Percentiles rank a stretch among this genome's conserved stretches.
Evolutionary conservation across 2,888 invertebrate genomes (phyloP).

Genomic region (Icerya purchasi): DNA sequence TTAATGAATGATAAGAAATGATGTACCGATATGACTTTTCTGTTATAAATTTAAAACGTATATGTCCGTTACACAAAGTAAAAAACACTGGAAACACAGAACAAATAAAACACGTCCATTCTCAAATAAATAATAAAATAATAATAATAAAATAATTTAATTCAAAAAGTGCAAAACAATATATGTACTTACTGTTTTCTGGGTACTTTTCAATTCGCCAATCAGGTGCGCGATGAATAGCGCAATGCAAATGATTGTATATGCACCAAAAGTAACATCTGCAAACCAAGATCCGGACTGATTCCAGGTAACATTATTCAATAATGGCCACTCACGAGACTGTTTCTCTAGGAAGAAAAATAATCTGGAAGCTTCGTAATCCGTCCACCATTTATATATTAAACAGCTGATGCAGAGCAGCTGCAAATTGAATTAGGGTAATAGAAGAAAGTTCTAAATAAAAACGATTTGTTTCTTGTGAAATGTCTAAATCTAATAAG

Average conservation of each 20-base stretch:
- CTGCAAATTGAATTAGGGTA: conserved; percentile 33
- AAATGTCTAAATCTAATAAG: no score
- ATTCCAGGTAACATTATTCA: conserved; percentile 53
- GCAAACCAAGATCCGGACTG: conserved; percentile 43
- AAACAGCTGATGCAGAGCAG: conserved; percentile 42
- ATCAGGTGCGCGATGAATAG: conserved; percentile 40
- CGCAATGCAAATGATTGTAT: conserved; percentile 45
- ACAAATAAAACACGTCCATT: no score
- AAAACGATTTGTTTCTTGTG: no score
- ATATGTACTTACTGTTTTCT: conserved; percentile 29
- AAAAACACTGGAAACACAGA: no score
- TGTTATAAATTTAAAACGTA: no score
- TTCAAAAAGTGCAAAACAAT: neutral
- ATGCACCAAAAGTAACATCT: conserved; percentile 43
- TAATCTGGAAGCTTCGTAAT: conserved; percentile 45
- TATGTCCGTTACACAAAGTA: no score
- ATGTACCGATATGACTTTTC: no score
- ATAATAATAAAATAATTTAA: no score
- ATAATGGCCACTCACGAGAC: conserved; percentile 50
- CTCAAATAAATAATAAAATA: no score
- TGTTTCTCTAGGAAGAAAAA: conserved; percentile 45
- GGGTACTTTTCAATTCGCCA: conserved; percentile 40
- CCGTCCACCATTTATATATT: conserved; percentile 44
- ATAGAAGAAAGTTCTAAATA: no score
- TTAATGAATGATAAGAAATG: no score